phyloP scores from a whole-genome alignment of 2,888 invertebrate genomes.

The Drosophila formosana region DNA sequence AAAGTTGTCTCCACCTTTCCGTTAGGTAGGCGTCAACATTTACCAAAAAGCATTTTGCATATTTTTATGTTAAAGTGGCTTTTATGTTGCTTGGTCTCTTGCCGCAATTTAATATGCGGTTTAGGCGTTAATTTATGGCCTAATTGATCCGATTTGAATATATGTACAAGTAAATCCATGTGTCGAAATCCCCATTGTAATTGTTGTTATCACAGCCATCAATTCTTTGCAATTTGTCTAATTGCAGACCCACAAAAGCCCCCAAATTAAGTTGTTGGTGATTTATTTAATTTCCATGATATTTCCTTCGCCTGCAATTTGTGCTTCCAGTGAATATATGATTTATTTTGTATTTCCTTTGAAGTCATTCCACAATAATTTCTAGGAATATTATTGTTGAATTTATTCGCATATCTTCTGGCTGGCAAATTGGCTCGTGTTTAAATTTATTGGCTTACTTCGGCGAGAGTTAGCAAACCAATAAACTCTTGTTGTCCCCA shows the following conservation, averaged over 20 bases:
- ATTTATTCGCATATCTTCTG: not conserved
- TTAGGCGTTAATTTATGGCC: constrained; percentile 77
- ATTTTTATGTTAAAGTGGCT: constrained; percentile 67
- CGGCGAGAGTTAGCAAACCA: not conserved
- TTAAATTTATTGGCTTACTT: not conserved
- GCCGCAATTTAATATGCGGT: constrained; percentile 68
- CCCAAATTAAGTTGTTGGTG: not conserved
- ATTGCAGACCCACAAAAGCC: not conserved
- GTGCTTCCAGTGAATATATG: not conserved
- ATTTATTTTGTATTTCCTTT: not conserved
- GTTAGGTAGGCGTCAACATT: constrained; percentile 57
- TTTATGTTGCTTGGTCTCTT: constrained; percentile 56
- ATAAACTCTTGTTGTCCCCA: not conserved
- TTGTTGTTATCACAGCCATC: constrained; percentile 24
- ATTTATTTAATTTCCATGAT: not conserved
- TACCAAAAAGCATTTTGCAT: constrained; percentile 65
- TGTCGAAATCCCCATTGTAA: constrained; percentile 58
- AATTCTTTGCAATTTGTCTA: constrained; percentile 14
- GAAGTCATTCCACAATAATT: not conserved
- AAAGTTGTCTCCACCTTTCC: constrained; percentile 24
- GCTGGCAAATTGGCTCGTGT: not conserved
- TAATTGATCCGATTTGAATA: constrained; percentile 76
- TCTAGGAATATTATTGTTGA: not conserved
- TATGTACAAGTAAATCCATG: constrained; percentile 35
- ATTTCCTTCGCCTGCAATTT: not conserved